Evolutionary conservation across 2,797 vertebrate genomes (phyloP).

Genomic region (Leptoclinus maculatus): DNA sequence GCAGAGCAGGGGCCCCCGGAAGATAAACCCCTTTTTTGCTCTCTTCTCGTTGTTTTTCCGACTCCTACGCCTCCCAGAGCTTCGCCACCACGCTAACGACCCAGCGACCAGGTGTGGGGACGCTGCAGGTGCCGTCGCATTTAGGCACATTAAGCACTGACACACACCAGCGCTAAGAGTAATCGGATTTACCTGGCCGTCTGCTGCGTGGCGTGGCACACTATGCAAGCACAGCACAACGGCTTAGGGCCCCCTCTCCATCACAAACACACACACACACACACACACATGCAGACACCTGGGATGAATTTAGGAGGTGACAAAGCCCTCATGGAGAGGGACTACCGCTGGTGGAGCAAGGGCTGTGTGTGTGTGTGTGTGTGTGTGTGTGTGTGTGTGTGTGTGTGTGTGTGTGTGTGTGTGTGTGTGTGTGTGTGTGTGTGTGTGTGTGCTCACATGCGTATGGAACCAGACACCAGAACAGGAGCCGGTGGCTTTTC

Average conservation of each 20-base stretch:
- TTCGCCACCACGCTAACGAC: slow-evolving; percentile 58
- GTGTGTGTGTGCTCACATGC: slow-evolving; percentile 31
- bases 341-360: slow-evolving; percentile 58
- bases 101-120: slow-evolving; percentile 76
- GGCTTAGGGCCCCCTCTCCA: slow-evolving; percentile 77
- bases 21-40: slow-evolving; percentile 57
- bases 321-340: slow-evolving; percentile 70
- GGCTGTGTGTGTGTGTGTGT: slow-evolving; percentile 21
- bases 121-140: slow-evolving; percentile 79
- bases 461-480: slow-evolving; percentile 65
- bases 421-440: slow-evolving; percentile 17
- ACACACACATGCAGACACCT: slow-evolving; percentile 74
- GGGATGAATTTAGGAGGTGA: slow-evolving; percentile 84
- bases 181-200: slow-evolving; percentile 80
- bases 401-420: slow-evolving; percentile 25
- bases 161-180: slow-evolving; percentile 77
- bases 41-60: slow-evolving; percentile 54
- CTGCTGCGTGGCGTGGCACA: slow-evolving; percentile 60
- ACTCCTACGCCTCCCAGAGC: slow-evolving; percentile 70
- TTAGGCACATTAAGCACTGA: slow-evolving; percentile 83
- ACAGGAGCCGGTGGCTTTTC: slow-evolving; percentile 69
- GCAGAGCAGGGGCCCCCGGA: slow-evolving; percentile 52
- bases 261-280: slow-evolving; percentile 73
- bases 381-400: slow-evolving; percentile 26
- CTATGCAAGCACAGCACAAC: slow-evolving; percentile 81